These are phyloP conservation scores for Macropis europaea DNA, from an alignment of 2,888 invertebrate genomes.

Conservation along the genomic window DNA sequence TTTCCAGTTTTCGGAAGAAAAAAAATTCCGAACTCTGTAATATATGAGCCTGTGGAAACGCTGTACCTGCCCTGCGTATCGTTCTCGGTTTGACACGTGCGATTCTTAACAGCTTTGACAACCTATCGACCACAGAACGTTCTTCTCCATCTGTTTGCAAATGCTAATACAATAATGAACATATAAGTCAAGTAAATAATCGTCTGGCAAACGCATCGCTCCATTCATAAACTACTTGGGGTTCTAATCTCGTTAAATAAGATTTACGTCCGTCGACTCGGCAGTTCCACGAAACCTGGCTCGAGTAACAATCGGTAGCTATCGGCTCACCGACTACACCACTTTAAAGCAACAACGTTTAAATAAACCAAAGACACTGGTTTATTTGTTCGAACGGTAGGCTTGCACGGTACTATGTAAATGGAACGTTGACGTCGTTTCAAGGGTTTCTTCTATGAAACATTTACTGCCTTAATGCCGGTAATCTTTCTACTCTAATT, in stretches of 20 bases:
- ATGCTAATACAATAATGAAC: slow-evolving; percentile 35
- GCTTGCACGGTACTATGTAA: slow-evolving; percentile 28
- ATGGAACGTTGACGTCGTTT: slow-evolving; percentile 6
- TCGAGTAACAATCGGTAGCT: slow-evolving; percentile 64
- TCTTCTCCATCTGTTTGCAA: slow-evolving; percentile 27
- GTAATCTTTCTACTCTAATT: not conserved
- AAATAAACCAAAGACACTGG: slow-evolving; percentile 67
- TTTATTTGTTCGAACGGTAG: slow-evolving; percentile 41
- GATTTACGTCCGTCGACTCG: slow-evolving; percentile 40
- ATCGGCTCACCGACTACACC: slow-evolving; percentile 68
- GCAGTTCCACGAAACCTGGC: slow-evolving; percentile 56
- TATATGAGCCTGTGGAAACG: too few species aligned
- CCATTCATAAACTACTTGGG: slow-evolving; percentile 26
- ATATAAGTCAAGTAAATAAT: slow-evolving; percentile 31
- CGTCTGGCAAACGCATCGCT: slow-evolving; percentile 22
- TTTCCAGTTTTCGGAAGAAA: not conserved
- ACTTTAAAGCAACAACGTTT: slow-evolving; percentile 59
- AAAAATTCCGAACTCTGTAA: not conserved
- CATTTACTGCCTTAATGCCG: not conserved
- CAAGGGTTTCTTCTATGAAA: not conserved
- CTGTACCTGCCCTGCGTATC: too few species aligned
- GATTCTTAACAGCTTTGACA: not conserved
- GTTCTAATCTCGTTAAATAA: slow-evolving; percentile 55
- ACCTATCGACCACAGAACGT: not conserved
- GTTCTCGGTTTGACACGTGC: not conserved